Percentiles rank a stretch among this genome's conserved stretches.
Conservation (phyloP, 1,140 invertebrate species). For the Armadillidium nasatum region DNA sequence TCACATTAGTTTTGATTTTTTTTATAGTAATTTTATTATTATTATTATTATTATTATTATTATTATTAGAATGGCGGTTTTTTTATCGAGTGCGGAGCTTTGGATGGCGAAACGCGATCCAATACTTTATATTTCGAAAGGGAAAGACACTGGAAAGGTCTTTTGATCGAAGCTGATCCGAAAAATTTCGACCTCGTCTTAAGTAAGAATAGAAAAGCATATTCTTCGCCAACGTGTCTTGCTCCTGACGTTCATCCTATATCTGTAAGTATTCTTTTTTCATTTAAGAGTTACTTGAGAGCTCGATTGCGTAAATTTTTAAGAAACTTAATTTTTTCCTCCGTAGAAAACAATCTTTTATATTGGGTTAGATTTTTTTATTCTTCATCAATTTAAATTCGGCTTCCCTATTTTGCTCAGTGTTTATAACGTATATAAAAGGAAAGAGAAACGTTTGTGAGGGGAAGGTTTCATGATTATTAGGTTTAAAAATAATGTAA, state of each 20-base stretch:
- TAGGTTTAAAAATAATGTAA: too few species aligned
- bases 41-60: too few species aligned
- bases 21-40: background rate
- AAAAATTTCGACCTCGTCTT: slow-evolving; percentile 47
- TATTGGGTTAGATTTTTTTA: too few species aligned
- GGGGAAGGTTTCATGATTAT: too few species aligned
- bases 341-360: too few species aligned
- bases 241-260: background rate
- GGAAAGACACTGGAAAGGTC: slow-evolving; percentile 46
- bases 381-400: too few species aligned
- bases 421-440: too few species aligned
- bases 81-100: slow-evolving; percentile 50
- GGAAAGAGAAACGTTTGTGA: too few species aligned
- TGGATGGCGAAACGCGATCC: slow-evolving; percentile 49
- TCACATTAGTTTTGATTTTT: background rate
- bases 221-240: slow-evolving; percentile 46
- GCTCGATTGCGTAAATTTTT: too few species aligned
- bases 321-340: too few species aligned
- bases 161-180: slow-evolving; percentile 51
- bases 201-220: slow-evolving; percentile 47
- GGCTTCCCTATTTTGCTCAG: too few species aligned
- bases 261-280: background rate
- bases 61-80: slow-evolving; percentile 47
- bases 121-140: slow-evolving; percentile 50
- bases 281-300: too few species aligned